Evolutionary conservation across 2,888 invertebrate genomes (phyloP).

Genomic region (Drosophila tanythrix): DNA sequence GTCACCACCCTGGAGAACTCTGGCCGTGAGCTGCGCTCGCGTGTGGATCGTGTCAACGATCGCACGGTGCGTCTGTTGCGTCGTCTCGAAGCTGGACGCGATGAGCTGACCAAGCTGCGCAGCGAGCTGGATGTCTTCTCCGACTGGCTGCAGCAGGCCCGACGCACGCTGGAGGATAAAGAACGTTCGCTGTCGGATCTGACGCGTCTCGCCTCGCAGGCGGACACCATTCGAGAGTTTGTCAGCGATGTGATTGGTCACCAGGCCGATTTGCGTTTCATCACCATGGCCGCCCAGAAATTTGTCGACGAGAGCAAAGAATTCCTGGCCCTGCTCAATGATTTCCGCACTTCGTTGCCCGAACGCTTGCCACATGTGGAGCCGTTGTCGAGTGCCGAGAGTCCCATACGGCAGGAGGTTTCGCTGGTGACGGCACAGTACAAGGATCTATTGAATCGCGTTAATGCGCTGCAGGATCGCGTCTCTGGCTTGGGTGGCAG

Average conservation of each 20-base stretch:
- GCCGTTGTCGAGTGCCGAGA: conserved; percentile 89
- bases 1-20: conserved; percentile 94
- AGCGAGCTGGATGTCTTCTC: conserved; percentile 93
- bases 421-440: conserved; percentile 92
- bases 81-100: conserved; percentile 91
- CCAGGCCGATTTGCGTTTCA: conserved; percentile 97
- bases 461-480: conserved; percentile 93
- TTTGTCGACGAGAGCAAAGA: conserved; percentile 98
- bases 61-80: conserved; percentile 92
- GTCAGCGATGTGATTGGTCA: conserved; percentile 97
- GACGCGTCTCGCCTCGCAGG: conserved; percentile 89
- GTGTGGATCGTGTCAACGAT: conserved; percentile 93
- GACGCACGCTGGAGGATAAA: conserved; percentile 92
- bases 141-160: conserved; percentile 93
- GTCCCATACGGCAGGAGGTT: conserved; percentile 91
- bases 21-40: conserved; percentile 92
- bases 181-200: conserved; percentile 92
- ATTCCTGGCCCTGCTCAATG: conserved; percentile 92
- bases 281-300: conserved; percentile 98
- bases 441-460: conserved; percentile 92
- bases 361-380: conserved; percentile 92
- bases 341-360: conserved; percentile 93
- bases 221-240: conserved; percentile 94
- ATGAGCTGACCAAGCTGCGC: conserved; percentile 94
- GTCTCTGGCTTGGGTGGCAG: conserved; percentile 92